Conservation (phyloP, 2,888 invertebrate species). For the Eristalis pertinax region DNA sequence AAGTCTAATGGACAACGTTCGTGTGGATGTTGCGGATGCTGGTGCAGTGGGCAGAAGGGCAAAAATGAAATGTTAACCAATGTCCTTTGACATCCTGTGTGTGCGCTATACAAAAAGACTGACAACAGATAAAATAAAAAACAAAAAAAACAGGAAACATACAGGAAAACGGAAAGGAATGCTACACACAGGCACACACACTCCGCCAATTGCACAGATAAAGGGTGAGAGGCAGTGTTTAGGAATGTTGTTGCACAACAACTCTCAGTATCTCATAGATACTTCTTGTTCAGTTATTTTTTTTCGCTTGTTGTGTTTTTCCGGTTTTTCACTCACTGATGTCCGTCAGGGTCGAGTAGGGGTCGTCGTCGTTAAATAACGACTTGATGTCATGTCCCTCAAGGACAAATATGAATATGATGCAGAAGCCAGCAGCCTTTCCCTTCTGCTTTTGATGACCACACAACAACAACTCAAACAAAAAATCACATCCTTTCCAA, state of each 20-base stretch:
- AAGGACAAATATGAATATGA: conserved; percentile 36
- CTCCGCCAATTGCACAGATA: neutral
- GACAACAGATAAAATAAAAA: conserved; percentile 20
- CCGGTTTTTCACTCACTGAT: conserved; percentile 46
- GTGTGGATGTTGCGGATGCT: conserved; percentile 55
- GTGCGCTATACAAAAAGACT: neutral
- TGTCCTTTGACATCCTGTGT: conserved; percentile 69
- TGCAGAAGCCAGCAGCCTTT: conserved; percentile 7
- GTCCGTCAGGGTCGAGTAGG: conserved; percentile 52
- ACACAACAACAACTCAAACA: conserved; percentile 22
- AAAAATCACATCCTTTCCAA: neutral
- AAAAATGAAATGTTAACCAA: conserved; percentile 67
- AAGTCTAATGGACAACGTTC: conserved; percentile 65
- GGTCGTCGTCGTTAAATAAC: conserved; percentile 23
- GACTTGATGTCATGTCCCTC: conserved; percentile 21
- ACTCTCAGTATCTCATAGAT: conserved; percentile 5
- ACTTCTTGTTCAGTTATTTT: conserved; percentile 25
- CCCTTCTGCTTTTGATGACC: conserved; percentile 68
- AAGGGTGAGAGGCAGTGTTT: neutral
- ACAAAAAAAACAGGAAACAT: conserved; percentile 39
- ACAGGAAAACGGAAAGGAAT: conserved; percentile 23
- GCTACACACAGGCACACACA: conserved; percentile 8
- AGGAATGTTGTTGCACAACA: conserved; percentile 28
- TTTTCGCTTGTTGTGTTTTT: conserved; percentile 22
- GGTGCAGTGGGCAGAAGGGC: conserved; percentile 30